Conservation (phyloP, 2,113 vertebrate species). For the Colaptes auratus region DNA sequence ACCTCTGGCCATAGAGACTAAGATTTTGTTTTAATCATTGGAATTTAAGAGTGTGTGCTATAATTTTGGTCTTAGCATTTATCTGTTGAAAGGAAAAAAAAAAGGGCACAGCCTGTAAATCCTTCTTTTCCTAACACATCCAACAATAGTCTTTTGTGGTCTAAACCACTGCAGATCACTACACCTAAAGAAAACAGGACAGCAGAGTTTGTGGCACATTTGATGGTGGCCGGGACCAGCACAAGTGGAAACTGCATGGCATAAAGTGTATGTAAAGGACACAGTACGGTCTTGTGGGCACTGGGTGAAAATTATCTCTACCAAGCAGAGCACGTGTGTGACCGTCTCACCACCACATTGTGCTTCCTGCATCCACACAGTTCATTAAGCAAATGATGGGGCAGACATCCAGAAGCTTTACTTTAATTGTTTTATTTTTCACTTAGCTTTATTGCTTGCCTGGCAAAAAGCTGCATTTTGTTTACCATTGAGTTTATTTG, state of each 20-base stretch:
- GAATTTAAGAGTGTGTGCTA: slow-evolving; percentile 27
- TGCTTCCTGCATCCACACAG: neutral
- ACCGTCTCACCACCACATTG: too few relatives aligned
- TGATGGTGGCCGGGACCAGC: neutral
- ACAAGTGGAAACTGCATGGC: neutral
- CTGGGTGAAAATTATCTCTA: neutral
- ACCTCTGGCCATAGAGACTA: neutral
- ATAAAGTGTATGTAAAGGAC: neutral
- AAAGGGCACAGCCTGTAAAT: slow-evolving; percentile 49
- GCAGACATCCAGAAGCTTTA: neutral
- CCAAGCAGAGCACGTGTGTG: neutral
- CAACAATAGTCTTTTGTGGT: slow-evolving; percentile 58
- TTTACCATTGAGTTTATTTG: slow-evolving; percentile 32
- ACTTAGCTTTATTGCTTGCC: neutral
- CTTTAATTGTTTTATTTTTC: neutral
- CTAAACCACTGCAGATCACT: slow-evolving; percentile 19
- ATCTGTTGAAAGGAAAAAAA: slow-evolving; percentile 31
- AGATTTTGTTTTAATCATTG: slow-evolving; percentile 65
- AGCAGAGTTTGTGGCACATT: neutral
- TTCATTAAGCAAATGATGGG: neutral
- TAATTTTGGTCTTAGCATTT: slow-evolving; percentile 55
- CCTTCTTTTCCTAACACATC: slow-evolving; percentile 46
- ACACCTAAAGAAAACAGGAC: neutral
- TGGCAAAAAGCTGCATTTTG: slow-evolving; percentile 30
- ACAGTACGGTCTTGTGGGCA: neutral